A percentile compares a stretch with the other conserved stretches of the same genome.
phyloP scores from a whole-genome alignment of 1,140 invertebrate species.

The silkworm (Bombyx mori) region ASM3026992v2 NC_085115.1:7721501-7722000 shows the following conservation, averaged over 20 bases:
- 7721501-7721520: too few species aligned
- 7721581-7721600: too few species aligned
- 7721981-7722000: conserved; percentile 43
- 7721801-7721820: not conserved
- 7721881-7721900: conserved; percentile 1
- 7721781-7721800: not conserved
- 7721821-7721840: not conserved
- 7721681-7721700: too few species aligned
- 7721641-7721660: not conserved
- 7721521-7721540: too few species aligned
- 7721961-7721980: conserved; percentile 29
- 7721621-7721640: too few species aligned
- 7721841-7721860: not conserved
- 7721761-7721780: too few species aligned
- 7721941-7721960: conserved; percentile 19
- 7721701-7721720: too few species aligned
- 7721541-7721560: too few species aligned
- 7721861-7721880: not conserved
- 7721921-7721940: conserved; percentile 18
- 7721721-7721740: too few species aligned
- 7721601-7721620: too few species aligned
- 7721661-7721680: not conserved
- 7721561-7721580: too few species aligned
- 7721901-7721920: conserved; percentile 30
- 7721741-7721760: too few species aligned